phyloP scores from a whole-genome alignment of 2,797 vertebrate species.

The Salmo trutta region DNA sequence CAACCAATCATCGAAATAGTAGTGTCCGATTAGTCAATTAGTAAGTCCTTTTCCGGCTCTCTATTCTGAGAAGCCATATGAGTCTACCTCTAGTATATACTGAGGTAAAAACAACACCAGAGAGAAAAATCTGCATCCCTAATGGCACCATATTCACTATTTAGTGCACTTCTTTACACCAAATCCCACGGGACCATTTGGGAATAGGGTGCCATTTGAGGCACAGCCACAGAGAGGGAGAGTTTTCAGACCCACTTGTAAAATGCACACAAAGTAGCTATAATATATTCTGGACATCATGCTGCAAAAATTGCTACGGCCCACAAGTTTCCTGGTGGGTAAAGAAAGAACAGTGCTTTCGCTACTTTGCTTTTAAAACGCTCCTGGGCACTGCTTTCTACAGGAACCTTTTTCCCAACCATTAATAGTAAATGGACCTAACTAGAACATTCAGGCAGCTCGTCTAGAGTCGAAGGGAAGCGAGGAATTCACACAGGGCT shows the following conservation, averaged over 20 bases:
- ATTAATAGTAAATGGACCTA: conserved; percentile 71
- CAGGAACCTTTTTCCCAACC: conserved; percentile 58
- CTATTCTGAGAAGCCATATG: not conserved
- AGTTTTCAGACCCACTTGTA: not conserved
- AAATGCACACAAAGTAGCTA: not conserved
- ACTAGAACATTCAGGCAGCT: conserved; percentile 60
- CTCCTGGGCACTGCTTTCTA: conserved; percentile 56
- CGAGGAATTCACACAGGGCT: conserved; percentile 42
- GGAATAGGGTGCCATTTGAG: conserved; percentile 26
- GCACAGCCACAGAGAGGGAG: not conserved
- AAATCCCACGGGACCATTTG: conserved; percentile 39
- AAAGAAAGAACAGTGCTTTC: conserved; percentile 64
- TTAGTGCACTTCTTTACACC: not conserved
- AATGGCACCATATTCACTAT: not conserved
- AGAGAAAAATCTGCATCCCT: not conserved
- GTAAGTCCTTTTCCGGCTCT: not conserved
- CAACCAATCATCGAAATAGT: not conserved
- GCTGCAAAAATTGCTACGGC: not conserved
- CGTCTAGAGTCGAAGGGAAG: conserved; percentile 24
- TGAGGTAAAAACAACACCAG: not conserved
- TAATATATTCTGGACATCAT: not conserved
- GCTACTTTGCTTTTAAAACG: conserved; percentile 19
- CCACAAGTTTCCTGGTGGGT: conserved; percentile 58
- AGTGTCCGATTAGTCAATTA: not conserved
- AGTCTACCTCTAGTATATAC: not conserved